Conservation (phyloP, 2,888 invertebrate species). For the Hirtodrosophila trivittata region DNA sequence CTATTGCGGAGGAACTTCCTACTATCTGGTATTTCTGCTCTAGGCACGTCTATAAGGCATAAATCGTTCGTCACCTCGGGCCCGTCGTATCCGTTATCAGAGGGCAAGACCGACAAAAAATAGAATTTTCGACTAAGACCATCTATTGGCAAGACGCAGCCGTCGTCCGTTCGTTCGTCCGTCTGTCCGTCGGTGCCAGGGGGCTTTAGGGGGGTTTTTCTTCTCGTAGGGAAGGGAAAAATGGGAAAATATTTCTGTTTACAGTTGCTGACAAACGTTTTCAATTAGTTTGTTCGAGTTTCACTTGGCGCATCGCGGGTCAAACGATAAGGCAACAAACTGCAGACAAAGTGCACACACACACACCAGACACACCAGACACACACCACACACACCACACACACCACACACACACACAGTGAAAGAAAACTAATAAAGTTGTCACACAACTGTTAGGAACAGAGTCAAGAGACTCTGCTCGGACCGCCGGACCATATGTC, state of each 20-base stretch:
- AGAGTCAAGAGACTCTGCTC: constrained; percentile 4
- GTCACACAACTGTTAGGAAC: constrained; percentile 59
- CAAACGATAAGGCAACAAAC: constrained; percentile 62
- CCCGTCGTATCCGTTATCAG: constrained; percentile 50
- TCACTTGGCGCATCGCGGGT: constrained; percentile 55
- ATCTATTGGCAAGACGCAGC: constrained; percentile 50
- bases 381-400: constrained; percentile 15
- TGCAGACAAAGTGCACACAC: constrained; percentile 61
- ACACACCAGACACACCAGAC: constrained; percentile 1
- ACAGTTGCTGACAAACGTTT: constrained; percentile 76
- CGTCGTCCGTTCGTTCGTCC: too few relatives aligned
- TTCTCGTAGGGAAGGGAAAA: neutral
- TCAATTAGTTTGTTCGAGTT: constrained; percentile 64
- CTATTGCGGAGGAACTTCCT: constrained; percentile 6
- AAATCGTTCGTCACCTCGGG: constrained; percentile 65
- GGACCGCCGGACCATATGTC: constrained; percentile 60
- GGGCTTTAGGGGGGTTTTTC: neutral
- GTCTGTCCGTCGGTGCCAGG: too few relatives aligned
- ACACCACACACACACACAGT: constrained; percentile 12
- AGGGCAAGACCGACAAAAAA: constrained; percentile 19
- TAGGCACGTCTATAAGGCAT: constrained; percentile 43
- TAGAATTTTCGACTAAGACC: constrained; percentile 35
- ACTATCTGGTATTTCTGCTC: constrained; percentile 22
- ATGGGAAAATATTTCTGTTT: constrained; percentile 51
- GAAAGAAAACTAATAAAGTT: constrained; percentile 73